Evolutionary conservation across 2,113 vertebrate species (phyloP).

Genomic region (Nymphicus hollandicus): DNA sequence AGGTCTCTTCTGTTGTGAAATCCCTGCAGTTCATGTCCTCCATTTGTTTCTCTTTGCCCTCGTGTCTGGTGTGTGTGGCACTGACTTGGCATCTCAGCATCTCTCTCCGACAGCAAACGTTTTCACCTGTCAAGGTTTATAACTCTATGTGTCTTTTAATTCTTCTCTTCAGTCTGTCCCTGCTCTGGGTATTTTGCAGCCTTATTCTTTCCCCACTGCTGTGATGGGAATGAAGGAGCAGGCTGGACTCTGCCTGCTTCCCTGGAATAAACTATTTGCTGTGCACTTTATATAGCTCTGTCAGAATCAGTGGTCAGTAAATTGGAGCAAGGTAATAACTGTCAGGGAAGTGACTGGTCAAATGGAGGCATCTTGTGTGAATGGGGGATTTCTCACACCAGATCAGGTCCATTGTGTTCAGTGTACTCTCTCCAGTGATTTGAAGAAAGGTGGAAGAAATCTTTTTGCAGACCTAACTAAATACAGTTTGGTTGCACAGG

Average conservation of each 20-base stretch:
- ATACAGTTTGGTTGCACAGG: not conserved
- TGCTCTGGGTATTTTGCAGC: not conserved
- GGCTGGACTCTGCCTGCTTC: conserved; percentile 20
- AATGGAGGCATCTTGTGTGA: not conserved
- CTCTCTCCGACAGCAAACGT: conserved; percentile 53
- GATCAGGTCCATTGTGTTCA: not conserved
- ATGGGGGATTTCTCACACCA: not conserved
- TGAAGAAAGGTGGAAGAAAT: not conserved
- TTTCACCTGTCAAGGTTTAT: conserved; percentile 63
- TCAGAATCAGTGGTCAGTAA: conserved; percentile 49
- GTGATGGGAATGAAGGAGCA: conserved; percentile 44
- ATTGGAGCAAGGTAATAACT: conserved; percentile 48
- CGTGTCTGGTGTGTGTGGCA: not conserved
- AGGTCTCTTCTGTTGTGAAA: conserved; percentile 19
- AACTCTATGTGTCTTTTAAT: conserved; percentile 55
- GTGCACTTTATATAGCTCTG: conserved; percentile 30
- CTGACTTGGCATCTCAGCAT: conserved; percentile 36
- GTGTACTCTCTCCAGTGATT: not conserved
- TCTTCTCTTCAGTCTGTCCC: conserved; percentile 12
- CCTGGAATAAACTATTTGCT: conserved; percentile 46
- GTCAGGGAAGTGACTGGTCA: conserved; percentile 47
- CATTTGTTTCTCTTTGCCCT: conserved; percentile 1
- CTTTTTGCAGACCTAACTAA: not conserved
- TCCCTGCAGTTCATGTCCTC: not conserved
- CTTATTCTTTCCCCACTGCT: not conserved